phyloP scores from a whole-genome alignment of 2,888 invertebrate genomes.

The Dorcus hopei region DNA sequence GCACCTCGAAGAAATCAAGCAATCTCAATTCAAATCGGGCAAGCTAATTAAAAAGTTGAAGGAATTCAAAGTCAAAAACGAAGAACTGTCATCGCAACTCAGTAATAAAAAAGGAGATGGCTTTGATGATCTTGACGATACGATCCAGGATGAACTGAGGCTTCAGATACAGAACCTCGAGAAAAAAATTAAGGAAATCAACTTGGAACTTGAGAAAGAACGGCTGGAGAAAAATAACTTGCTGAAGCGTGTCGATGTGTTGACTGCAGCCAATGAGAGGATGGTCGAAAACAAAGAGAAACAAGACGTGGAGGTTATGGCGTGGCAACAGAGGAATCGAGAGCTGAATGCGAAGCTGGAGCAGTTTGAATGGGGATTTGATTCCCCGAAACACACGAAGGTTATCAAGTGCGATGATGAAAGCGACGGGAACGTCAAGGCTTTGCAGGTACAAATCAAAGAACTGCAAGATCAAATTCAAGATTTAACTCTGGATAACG shows the following conservation, averaged over 20 bases:
- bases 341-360: constrained; percentile 67
- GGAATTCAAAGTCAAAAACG: constrained; percentile 71
- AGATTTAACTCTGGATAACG: constrained; percentile 60
- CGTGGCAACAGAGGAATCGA: constrained; percentile 69
- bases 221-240: constrained; percentile 66
- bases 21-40: constrained; percentile 66
- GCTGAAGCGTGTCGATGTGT: constrained; percentile 67
- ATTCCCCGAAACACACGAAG: constrained; percentile 10
- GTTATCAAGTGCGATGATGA: not conserved
- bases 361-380: constrained; percentile 52
- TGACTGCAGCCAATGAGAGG: constrained; percentile 72
- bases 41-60: constrained; percentile 83
- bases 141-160: constrained; percentile 79
- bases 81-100: constrained; percentile 56
- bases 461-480: constrained; percentile 55
- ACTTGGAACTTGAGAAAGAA: constrained; percentile 58
- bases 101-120: constrained; percentile 38
- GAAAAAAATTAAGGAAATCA: constrained; percentile 60
- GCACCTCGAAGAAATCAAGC: constrained; percentile 60
- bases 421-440: not conserved
- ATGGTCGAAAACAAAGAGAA: constrained; percentile 78
- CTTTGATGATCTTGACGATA: constrained; percentile 66
- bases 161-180: constrained; percentile 65
- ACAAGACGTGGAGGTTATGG: constrained; percentile 71
- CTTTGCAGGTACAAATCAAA: constrained; percentile 44